Evolutionary conservation across 2,113 vertebrate species (phyloP), one percentile per base, ranked within the genome.

Genomic region (Arenaria interpres): DNA sequence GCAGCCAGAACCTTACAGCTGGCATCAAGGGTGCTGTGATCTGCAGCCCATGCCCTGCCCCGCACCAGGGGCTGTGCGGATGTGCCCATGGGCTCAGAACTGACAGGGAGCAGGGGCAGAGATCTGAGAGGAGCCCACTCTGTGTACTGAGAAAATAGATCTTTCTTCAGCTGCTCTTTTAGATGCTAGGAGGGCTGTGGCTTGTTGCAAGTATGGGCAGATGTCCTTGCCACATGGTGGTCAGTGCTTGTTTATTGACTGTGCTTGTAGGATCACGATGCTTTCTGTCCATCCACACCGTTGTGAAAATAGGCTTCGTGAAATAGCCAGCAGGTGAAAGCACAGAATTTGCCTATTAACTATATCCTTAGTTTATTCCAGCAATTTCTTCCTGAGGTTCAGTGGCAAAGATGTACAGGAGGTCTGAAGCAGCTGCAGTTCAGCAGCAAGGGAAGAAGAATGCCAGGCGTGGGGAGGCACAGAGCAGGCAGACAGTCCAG

Each of bases 141-240:
- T 4, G 0, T 11, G 30, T 39, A 13, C 48, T 35, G 46, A 59
- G 77, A 41, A 74, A 63, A 50, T 3, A 67, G 27, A 10, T 51
- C 66, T 91, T 60, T 69, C 62, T 71, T 85, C 76, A 56, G 46
- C 69, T 87, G 30, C 51, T 72, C 1, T 7, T 82, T 46, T 18
- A 46, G 41, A 7, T 37, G 50, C 41, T 32, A 35, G 45, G 28
- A 62, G 76, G 39, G 14, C 50, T 60, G 83, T 0, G 6, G 10
- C 43, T 85, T 24, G 11, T 7, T 60, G 33, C 39, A n/a, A 14
- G 27, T 41, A 15, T 11, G 60, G 56, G 86, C 86, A 86, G 57
- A 22, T 0, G 0, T 66, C 50, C 57, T 48, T 66, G 74, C 63
- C 28, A 18, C 6, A 1, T 6, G 22, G 8, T 50, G 85, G 30